Conservation (phyloP, 2,888 invertebrate species). For the Drosophila paramelanica region DNA sequence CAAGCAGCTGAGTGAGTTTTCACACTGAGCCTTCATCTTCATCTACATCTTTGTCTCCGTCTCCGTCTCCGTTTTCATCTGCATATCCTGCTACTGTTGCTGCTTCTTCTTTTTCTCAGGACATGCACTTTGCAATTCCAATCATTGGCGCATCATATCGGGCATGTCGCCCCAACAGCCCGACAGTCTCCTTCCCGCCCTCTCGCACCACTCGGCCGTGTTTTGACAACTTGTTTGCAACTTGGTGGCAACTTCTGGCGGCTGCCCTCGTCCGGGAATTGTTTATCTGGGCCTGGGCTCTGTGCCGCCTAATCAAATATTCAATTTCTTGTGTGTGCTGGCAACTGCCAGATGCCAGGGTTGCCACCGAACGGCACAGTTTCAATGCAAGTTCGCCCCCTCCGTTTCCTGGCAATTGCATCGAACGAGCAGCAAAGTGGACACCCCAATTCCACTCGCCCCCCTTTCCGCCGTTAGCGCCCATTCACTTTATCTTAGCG, state of each 20-base stretch:
- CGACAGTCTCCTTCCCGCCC: too few species aligned
- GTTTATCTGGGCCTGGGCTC: conserved; percentile 23
- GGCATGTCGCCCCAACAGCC: conserved; percentile 31
- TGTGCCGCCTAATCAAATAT: conserved; percentile 63
- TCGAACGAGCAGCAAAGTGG: neutral
- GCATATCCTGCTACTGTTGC: neutral
- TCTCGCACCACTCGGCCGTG: neutral
- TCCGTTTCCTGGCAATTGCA: neutral
- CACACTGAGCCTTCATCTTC: conserved; percentile 9
- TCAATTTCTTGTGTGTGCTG: conserved; percentile 48
- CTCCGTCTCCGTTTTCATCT: conserved; percentile 1
- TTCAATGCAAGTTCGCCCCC: neutral
- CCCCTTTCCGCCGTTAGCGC: too few species aligned
- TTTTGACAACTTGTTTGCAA: conserved; percentile 39
- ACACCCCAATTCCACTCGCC: too few species aligned
- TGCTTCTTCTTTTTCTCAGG: neutral
- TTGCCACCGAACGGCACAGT: conserved; percentile 4
- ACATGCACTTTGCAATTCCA: conserved; percentile 47
- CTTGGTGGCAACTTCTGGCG: conserved; percentile 17
- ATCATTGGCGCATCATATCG: conserved; percentile 54
- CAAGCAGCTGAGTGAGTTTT: conserved; percentile 4
- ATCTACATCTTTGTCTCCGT: conserved; percentile 1
- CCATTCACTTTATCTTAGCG: neutral
- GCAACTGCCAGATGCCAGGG: conserved; percentile 7
- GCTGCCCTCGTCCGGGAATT: conserved; percentile 13